Evolutionary conservation across 2,113 vertebrate genomes (phyloP).

Genomic region (Ranitomeya variabilis): DNA sequence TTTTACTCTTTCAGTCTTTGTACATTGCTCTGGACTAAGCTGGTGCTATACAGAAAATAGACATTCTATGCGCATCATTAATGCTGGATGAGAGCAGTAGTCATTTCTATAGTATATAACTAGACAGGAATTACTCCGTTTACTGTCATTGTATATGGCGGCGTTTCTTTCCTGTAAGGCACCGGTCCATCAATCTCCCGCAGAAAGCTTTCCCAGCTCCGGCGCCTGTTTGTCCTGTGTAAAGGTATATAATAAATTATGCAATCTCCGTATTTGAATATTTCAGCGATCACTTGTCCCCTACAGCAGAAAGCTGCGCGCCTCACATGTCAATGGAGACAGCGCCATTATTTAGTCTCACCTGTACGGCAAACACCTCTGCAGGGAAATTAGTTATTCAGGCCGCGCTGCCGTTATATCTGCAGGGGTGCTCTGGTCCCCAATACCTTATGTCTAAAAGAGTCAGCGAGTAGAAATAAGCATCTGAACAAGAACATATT

Average conservation of each 20-base stretch:
- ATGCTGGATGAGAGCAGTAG: not conserved
- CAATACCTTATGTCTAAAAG: not conserved
- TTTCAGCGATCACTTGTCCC: conserved; percentile 42
- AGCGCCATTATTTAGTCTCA: conserved; percentile 28
- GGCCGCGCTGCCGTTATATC: not conserved
- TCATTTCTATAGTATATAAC: not conserved
- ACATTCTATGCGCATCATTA: not conserved
- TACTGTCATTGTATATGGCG: no score
- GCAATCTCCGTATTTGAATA: conserved; percentile 50
- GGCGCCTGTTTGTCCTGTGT: conserved; percentile 27
- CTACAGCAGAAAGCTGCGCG: conserved; percentile 4
- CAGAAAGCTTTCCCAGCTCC: not conserved
- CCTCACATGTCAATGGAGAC: conserved; percentile 16
- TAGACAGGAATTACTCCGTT: not conserved
- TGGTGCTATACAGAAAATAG: not conserved
- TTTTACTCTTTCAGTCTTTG: not conserved
- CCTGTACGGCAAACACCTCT: not conserved
- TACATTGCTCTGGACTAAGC: not conserved
- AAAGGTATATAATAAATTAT: conserved; percentile 45
- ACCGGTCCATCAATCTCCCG: conserved; percentile 3
- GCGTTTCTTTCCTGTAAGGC: not conserved
- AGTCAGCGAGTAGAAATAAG: not conserved
- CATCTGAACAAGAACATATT: no score
- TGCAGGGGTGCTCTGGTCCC: not conserved
- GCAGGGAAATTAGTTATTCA: not conserved